These are phyloP conservation scores for Frankliniella fusca DNA, from an alignment of 2,888 invertebrate genomes.

Conservation along the genomic window DNA sequence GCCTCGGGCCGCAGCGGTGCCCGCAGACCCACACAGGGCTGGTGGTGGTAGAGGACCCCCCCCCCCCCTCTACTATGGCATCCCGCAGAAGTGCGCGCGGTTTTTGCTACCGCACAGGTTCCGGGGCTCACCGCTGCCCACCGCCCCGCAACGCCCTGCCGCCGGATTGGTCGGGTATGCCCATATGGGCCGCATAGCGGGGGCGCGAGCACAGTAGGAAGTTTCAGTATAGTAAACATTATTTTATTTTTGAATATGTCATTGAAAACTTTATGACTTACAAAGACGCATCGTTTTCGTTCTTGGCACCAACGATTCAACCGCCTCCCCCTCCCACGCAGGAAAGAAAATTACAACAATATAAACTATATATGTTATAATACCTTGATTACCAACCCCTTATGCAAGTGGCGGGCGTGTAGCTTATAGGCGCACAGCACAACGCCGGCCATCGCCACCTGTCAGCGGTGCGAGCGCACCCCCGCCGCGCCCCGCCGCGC, in stretches of 20 bases:
- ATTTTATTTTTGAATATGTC: too few relatives aligned
- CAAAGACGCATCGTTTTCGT: too few relatives aligned
- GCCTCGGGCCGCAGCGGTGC: background rate
- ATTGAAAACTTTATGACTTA: too few relatives aligned
- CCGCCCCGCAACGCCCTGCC: background rate
- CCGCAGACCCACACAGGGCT: background rate
- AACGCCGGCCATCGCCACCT: background rate
- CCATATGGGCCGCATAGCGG: background rate
- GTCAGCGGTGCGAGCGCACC: background rate
- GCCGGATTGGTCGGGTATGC: background rate
- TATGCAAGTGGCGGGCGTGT: too few relatives aligned
- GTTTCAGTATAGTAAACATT: too few relatives aligned
- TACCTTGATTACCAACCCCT: too few relatives aligned
- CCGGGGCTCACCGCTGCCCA: background rate
- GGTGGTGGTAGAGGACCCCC: background rate
- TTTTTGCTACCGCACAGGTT: slow-evolving; percentile 10
- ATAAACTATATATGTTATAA: too few relatives aligned
- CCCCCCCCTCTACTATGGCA: background rate
- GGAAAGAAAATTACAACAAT: too few relatives aligned
- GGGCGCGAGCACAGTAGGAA: background rate
- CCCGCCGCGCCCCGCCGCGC: slow-evolving; percentile 39
- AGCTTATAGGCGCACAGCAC: too few relatives aligned
- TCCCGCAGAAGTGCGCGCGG: background rate
- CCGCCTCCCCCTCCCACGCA: too few relatives aligned
- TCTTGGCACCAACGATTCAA: too few relatives aligned